Conservation (phyloP, 2,797 vertebrate species). For the Nannoperca obscura region DNA sequence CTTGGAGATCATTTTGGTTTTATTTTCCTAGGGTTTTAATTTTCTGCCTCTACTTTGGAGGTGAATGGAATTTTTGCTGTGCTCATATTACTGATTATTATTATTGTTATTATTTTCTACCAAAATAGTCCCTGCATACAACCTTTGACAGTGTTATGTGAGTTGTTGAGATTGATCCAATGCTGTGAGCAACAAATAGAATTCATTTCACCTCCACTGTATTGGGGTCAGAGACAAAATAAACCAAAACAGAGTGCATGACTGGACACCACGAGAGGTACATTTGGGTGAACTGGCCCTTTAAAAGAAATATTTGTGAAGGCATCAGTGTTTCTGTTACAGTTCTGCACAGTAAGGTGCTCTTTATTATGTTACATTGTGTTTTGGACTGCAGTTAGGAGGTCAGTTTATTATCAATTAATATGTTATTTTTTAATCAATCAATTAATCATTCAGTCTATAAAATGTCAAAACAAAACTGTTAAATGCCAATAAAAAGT, state of each 20-base stretch:
- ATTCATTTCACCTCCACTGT: background rate
- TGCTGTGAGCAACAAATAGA: background rate
- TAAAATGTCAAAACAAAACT: constrained; percentile 3
- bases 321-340: background rate
- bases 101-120: too few species aligned
- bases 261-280: background rate
- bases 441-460: background rate
- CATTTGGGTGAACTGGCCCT: background rate
- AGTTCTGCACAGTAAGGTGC: background rate
- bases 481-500: constrained; percentile 10
- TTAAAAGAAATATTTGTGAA: background rate
- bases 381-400: background rate
- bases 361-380: background rate
- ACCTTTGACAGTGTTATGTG: too few species aligned
- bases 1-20: background rate
- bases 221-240: background rate
- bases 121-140: too few species aligned
- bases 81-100: too few species aligned
- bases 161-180: background rate
- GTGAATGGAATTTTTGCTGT: background rate
- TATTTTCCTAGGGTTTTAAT: background rate
- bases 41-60: background rate
- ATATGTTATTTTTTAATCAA: background rate
- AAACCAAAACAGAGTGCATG: background rate
- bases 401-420: background rate